Evolutionary conservation across 2,113 vertebrate species (phyloP), one percentile per base, ranked within the genome.

Genomic region (Xiphophorus hellerii): DNA sequence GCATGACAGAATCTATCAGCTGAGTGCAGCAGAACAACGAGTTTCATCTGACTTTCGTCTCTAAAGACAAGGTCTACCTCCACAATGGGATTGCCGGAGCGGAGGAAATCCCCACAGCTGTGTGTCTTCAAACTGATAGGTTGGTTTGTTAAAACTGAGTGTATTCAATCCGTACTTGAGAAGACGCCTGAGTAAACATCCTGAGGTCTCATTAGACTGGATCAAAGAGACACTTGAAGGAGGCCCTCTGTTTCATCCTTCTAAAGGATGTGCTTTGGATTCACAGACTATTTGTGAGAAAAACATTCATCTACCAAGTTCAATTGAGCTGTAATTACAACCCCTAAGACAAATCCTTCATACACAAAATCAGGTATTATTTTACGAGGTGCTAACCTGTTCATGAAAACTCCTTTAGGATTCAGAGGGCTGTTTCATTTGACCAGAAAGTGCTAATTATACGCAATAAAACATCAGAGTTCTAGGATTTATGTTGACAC

Each of bases 51-150:
- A 27, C 9, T 67, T 74, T 68, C 44, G 33, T 73, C 48, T 71
- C 12, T 48, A 8, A 70, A 70, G 30, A 74, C 68, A 11, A 61
- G 39, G 15, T 67, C 15, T 68, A 63, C 74, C 54, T 65, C 62
- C 54, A 63, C 62, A 31, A 66, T 48, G 39, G 37, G 35, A 44
- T 37, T 74, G 27, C 7, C 48, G 13, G 25, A 73, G 27, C 5
- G 6, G 8, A 17, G 65, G 74, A 66, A 79, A 62, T 58, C 66
- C 74, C 74, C 28, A 37, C 48, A 75, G 67, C 17, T 17, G 12
- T 58, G 62, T 25, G 31, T 33, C 44, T 68, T 48, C 6, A 78
- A 66, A 69, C 64, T 77, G 29, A 77, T 17, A 27, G 27, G 14
- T 39, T 48, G 51, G 54, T 70, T 73, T 76, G 63, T 48, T n/a